phyloP scores from a whole-genome alignment of 2,888 invertebrate genomes.

The Chrysotoxum bicinctum region DNA sequence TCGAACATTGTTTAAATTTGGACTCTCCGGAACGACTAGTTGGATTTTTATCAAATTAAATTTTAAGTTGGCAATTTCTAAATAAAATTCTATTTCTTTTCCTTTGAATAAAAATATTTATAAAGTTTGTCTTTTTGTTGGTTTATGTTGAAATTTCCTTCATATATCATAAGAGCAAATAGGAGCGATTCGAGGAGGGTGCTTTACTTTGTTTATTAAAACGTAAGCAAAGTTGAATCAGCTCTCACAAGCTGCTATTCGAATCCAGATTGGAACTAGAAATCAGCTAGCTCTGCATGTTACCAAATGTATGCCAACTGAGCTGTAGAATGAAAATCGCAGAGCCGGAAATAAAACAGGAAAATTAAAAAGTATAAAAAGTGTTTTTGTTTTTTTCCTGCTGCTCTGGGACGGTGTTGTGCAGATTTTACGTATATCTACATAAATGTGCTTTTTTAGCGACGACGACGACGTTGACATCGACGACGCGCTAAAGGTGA shows the following conservation, averaged over 20 bases:
- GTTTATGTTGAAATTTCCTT: neutral
- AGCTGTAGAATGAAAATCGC: constrained; percentile 70
- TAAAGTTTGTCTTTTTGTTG: neutral
- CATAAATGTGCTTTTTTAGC: neutral
- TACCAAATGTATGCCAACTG: constrained; percentile 68
- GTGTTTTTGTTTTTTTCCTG: neutral
- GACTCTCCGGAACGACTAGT: neutral
- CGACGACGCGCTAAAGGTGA: constrained; percentile 53
- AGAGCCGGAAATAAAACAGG: constrained; percentile 72
- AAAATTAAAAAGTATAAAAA: constrained; percentile 72
- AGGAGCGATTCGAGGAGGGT: neutral
- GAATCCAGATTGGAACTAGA: constrained; percentile 17
- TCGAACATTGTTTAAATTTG: neutral
- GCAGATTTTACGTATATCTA: neutral
- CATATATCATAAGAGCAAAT: neutral
- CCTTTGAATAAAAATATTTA: neutral
- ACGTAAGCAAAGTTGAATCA: constrained; percentile 37
- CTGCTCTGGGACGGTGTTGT: neutral
- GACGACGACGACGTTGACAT: no score
- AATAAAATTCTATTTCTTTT: neutral
- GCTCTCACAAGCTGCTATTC: neutral
- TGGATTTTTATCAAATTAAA: neutral
- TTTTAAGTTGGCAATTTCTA: no score
- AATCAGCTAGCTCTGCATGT: constrained; percentile 41
- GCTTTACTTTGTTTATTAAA: constrained; percentile 42